phyloP scores from a whole-genome alignment of 2,113 vertebrate genomes.

The Orcinus orca region DNA sequence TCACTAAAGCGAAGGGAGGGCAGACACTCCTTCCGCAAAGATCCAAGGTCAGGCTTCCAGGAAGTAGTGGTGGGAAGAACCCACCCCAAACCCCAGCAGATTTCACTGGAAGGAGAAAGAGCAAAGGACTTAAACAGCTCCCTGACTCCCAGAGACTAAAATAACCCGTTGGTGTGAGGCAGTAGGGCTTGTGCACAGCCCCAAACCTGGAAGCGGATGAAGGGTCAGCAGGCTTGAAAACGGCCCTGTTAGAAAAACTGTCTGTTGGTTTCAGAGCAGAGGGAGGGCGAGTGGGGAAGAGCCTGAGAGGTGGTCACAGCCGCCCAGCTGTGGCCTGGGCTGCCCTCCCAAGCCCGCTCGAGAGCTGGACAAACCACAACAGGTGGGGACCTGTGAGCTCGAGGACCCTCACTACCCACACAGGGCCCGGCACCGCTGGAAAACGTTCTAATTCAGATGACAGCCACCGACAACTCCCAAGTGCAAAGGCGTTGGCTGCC shows the following conservation, averaged over 20 bases:
- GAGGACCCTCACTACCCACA: not conserved
- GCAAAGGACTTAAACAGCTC: not conserved
- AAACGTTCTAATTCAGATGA: not conserved
- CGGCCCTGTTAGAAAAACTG: not conserved
- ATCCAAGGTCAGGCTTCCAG: not conserved
- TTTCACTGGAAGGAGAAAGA: not conserved
- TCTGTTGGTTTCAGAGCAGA: not conserved
- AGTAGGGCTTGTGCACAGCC: rapidly evolving
- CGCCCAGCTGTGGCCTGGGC: rapidly evolving
- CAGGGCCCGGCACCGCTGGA: not conserved
- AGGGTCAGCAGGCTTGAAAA: not conserved
- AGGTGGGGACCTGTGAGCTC: not conserved
- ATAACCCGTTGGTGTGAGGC: not conserved
- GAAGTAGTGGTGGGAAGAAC: not conserved
- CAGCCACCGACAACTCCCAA: not conserved
- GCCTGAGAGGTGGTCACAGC: not conserved
- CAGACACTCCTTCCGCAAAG: not conserved
- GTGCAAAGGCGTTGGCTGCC: not conserved
- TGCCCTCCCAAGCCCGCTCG: not conserved
- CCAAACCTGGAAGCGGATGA: not conserved
- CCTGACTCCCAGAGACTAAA: not conserved
- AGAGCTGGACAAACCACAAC: not conserved
- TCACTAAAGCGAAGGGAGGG: not conserved
- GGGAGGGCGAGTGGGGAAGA: not conserved
- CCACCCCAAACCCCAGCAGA: not conserved